Base-by-base conservation (phyloP, 2,797 vertebrate genomes). In the Anguilla pacifica region DNA sequence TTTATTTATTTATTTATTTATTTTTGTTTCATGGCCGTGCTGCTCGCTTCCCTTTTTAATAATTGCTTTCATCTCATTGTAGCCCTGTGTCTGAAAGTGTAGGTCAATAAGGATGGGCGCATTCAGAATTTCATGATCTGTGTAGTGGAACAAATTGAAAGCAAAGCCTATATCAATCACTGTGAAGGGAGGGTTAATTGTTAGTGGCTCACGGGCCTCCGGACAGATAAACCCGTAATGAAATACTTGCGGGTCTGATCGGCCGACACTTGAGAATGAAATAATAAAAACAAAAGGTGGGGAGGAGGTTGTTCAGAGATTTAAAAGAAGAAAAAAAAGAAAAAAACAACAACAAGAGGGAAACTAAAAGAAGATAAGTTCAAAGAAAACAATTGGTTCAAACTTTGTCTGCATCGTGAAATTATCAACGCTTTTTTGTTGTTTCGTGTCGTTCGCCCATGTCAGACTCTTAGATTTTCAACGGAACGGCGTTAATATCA, bases 131-230 rank as follows among this genome's bases (percentile, higher is more conserved):
- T 97, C 97, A 97, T 97, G 97, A 97, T 98, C 97, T 98, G 97
- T 98, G 97, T 98, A 97, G 97, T 98, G 97, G 97, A 98, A 98
- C 97, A 99, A 98, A 99, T 98, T 98, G 97, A 98, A 99, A 98
- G 97, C 97, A 97, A 97, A 97, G 97, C 97, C 96, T 96, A 96
- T 98, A 98, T 99, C 98, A 98, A 98, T 98, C 97, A 98, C 97
- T 96, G 95, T 97, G 97, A 98, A 98, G 97, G 97, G 95, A 96
- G 96, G 96, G 96, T 98, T 98, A 98, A 98, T 98, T 98, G 97
- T 98, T 97, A 96, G 93, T 93, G 96, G 95, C 96, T 96, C 96
- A 96, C 96, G 96, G 96, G 96, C 95, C 96, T 96, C 95, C 95
- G 96, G 96, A 97, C 97, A 97, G 97, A 98, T 97, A 97, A 97